Evolutionary conservation across 2,113 vertebrate genomes (phyloP).

Genomic region (Nicator chloris): DNA sequence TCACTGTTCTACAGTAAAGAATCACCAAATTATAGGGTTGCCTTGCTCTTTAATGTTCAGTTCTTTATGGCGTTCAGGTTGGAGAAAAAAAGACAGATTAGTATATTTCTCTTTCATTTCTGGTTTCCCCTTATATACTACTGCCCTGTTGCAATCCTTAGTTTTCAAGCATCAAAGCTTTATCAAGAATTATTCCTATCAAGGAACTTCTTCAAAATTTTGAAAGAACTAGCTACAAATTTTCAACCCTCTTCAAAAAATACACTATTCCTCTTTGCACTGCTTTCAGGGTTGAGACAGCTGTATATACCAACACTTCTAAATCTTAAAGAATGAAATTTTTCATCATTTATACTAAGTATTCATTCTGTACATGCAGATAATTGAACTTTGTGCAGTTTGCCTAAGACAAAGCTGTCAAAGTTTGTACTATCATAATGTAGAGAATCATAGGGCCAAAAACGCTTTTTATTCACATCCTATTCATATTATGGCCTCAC

Average conservation of each 20-base stretch:
- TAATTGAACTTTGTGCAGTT: not conserved
- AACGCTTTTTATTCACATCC: not conserved
- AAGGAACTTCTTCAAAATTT: not conserved
- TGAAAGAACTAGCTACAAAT: not conserved
- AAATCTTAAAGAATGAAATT: not conserved
- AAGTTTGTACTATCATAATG: not conserved
- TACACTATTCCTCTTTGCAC: not conserved
- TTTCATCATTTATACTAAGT: not conserved
- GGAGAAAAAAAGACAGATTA: not conserved
- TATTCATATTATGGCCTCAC: not conserved
- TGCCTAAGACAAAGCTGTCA: not conserved
- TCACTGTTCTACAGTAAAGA: not conserved
- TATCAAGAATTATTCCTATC: not conserved
- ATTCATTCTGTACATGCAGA: not conserved
- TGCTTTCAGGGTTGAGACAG: not conserved
- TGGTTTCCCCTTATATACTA: not conserved
- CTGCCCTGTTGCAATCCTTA: not conserved
- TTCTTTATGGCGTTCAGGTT: not conserved
- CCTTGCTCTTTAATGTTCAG: not conserved
- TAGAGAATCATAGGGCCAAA: not conserved
- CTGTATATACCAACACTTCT: not conserved
- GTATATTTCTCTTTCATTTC: not conserved
- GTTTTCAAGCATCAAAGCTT: not conserved
- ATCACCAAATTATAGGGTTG: not conserved
- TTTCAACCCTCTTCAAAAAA: not conserved